phyloP scores from a whole-genome alignment of 2,888 invertebrate species.

The Dexiosoma caninum region DNA sequence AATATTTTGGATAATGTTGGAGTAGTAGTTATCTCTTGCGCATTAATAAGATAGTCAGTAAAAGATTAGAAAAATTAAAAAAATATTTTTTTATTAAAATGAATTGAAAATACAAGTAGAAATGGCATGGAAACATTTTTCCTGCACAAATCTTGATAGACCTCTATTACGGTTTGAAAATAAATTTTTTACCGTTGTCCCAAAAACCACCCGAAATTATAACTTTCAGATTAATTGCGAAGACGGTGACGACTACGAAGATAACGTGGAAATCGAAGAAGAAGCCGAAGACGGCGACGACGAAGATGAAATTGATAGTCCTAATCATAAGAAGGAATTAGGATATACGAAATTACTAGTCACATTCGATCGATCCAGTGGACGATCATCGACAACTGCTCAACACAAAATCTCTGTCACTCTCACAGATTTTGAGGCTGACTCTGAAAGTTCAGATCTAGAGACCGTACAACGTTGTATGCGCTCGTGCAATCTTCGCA shows the following conservation, averaged over 20 bases:
- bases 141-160: too few relatives aligned
- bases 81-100: too few relatives aligned
- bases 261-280: slow-evolving; percentile 66
- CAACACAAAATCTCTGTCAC: slow-evolving; percentile 59
- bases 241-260: slow-evolving; percentile 74
- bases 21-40: too few relatives aligned
- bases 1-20: too few relatives aligned
- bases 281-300: slow-evolving; percentile 69
- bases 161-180: too few relatives aligned
- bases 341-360: slow-evolving; percentile 67
- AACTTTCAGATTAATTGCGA: slow-evolving; percentile 68
- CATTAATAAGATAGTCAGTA: too few relatives aligned
- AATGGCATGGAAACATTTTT: too few relatives aligned
- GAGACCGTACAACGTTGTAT: slow-evolving; percentile 63
- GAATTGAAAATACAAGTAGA: too few relatives aligned
- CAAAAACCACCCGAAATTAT: neutral
- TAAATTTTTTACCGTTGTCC: neutral
- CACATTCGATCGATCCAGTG: slow-evolving; percentile 63
- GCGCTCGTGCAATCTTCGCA: slow-evolving; percentile 44
- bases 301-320: slow-evolving; percentile 67
- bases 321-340: slow-evolving; percentile 66
- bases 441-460: slow-evolving; percentile 80
- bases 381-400: slow-evolving; percentile 65
- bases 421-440: slow-evolving; percentile 80
- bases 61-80: too few relatives aligned